Percentiles rank a stretch among this genome's conserved stretches.
phyloP scores from a whole-genome alignment of 64 coral and sea anemone species.

The Stichodactyla helianthus region DNA sequence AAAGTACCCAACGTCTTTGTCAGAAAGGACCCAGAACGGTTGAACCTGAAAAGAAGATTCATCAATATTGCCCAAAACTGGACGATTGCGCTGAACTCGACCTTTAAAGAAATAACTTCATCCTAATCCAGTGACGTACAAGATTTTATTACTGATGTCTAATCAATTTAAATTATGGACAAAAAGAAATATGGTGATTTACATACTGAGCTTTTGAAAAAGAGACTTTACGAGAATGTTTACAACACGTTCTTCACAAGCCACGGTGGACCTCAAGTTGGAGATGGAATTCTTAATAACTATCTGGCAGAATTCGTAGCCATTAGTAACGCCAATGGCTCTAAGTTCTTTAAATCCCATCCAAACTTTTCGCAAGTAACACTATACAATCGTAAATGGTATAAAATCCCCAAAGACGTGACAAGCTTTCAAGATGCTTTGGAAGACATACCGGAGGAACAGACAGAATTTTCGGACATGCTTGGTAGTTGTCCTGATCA shows the following conservation, averaged over 20 bases:
- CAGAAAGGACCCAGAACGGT: background rate
- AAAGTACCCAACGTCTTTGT: slow-evolving; percentile 23
- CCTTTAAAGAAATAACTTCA: background rate
- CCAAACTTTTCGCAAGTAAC: slow-evolving; percentile 40
- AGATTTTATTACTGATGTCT: background rate
- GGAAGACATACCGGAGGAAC: slow-evolving; percentile 89
- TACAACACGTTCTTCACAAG: slow-evolving; percentile 46
- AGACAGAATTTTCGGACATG: slow-evolving; percentile 67
- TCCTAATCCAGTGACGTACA: background rate
- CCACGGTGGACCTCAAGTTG: slow-evolving; percentile 2
- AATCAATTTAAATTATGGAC: slow-evolving; percentile 37
- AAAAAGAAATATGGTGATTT: slow-evolving; percentile 36
- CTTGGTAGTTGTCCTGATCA: slow-evolving; percentile 83
- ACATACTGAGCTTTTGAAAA: slow-evolving; percentile 54
- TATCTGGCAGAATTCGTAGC: slow-evolving; percentile 81
- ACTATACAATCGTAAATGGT: slow-evolving; percentile 47
- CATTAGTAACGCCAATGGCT: slow-evolving; percentile 47
- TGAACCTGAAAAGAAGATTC: slow-evolving; percentile 4
- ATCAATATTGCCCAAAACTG: background rate
- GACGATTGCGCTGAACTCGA: background rate
- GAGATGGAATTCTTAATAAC: slow-evolving; percentile 55
- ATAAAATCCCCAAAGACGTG: slow-evolving; percentile 71
- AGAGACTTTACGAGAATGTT: slow-evolving; percentile 63
- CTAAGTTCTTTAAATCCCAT: slow-evolving; percentile 26
- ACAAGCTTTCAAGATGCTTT: slow-evolving; percentile 67